Evolutionary conservation across 1,140 invertebrate species (phyloP).

Genomic region (Leptestheria dahalacensis): DNA sequence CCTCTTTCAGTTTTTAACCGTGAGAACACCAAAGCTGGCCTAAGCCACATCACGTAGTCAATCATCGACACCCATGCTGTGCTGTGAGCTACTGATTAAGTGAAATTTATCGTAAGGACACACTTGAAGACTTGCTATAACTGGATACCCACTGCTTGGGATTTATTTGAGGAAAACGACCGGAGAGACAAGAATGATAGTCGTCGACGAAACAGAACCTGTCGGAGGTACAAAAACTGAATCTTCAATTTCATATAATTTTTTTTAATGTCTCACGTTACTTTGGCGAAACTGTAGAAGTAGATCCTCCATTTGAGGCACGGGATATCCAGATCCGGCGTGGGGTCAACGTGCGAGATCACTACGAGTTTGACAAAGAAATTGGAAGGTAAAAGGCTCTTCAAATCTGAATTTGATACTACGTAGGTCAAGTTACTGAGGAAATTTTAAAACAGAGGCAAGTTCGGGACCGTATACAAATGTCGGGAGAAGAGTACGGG

Average conservation of each 20-base stretch:
- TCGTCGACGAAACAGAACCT: slow-evolving; percentile 68
- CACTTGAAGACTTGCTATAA: too few species aligned
- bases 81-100: too few species aligned
- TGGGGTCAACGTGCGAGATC: slow-evolving; percentile 57
- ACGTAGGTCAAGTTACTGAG: too few species aligned
- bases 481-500: slow-evolving; percentile 70
- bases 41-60: neutral
- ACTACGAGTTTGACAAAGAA: slow-evolving; percentile 63
- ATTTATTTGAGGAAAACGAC: too few species aligned
- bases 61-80: too few species aligned
- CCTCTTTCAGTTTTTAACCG: too few species aligned
- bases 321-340: slow-evolving; percentile 61
- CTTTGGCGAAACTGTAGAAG: slow-evolving; percentile 47
- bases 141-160: too few species aligned
- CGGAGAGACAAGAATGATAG: slow-evolving; percentile 52
- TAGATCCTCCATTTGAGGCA: slow-evolving; percentile 66
- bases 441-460: slow-evolving; percentile 58
- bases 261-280: slow-evolving; percentile 1
- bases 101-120: too few species aligned
- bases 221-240: slow-evolving; percentile 64
- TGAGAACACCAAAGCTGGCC: too few species aligned
- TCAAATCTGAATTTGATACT: too few species aligned
- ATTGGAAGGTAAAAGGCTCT: slow-evolving; percentile 36
- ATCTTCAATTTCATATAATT: neutral
- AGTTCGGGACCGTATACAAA: slow-evolving; percentile 92